Conservation (phyloP, 2,797 vertebrate genomes). For the Thalassophryne amazonica region DNA sequence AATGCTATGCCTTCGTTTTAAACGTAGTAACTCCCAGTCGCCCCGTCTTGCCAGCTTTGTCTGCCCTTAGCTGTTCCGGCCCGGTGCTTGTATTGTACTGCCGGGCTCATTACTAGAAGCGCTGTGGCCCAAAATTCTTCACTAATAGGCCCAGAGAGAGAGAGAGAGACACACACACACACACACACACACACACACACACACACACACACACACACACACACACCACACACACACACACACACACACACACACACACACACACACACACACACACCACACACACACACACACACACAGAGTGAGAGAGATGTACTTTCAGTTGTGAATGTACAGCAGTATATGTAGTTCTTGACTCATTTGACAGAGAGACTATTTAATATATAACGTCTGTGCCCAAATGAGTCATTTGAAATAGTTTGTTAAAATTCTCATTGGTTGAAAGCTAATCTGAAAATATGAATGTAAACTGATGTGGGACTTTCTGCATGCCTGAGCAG, state of each 20-base stretch:
- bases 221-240: too few species aligned
- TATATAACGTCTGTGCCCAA: conserved; percentile 60
- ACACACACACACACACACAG: conserved; percentile 18
- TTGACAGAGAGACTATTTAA: conserved; percentile 54
- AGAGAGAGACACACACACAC: conserved; percentile 33
- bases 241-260: too few species aligned
- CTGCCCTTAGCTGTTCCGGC: conserved; percentile 81
- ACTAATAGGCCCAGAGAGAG: conserved; percentile 74
- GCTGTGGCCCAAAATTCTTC: conserved; percentile 72
- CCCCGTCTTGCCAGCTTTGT: conserved; percentile 77
- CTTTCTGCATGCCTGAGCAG: conserved; percentile 62
- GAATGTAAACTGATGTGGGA: conserved; percentile 45
- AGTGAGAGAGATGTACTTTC: conserved; percentile 58
- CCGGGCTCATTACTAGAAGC: conserved; percentile 80
- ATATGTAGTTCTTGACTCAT: conserved; percentile 52
- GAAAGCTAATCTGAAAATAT: conserved; percentile 34
- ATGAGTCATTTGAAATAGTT: conserved; percentile 24
- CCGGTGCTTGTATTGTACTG: conserved; percentile 83
- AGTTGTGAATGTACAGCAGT: conserved; percentile 44
- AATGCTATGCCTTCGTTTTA: conserved; percentile 58
- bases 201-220: too few species aligned
- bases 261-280: too few species aligned
- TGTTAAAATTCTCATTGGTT: conserved; percentile 29
- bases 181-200: too few species aligned
- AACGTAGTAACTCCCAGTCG: conserved; percentile 70